Base-by-base conservation (phyloP, 37 sponge, comb jelly and placozoan species). In the Spongilla lacustris region DNA sequence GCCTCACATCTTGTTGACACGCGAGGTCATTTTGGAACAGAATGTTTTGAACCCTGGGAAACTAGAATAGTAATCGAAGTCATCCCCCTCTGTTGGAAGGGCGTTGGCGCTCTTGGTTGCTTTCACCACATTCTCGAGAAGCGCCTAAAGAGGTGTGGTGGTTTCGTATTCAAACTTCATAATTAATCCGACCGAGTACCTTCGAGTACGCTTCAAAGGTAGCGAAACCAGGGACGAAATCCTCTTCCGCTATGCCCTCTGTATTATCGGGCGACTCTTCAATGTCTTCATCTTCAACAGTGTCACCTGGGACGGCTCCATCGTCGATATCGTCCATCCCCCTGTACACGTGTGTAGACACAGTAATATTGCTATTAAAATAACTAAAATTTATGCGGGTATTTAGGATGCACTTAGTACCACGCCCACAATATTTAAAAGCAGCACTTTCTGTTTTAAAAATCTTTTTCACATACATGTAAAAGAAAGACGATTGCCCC, bases 11-110 rank as follows among this genome's bases (percentile, higher is more conserved):
- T 84, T 71, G 26, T 77, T 81, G 2, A 87, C 67, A 26, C 94
- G 79, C 28, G 38, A 17, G 26, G 69, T 85, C 86, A 92, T 85
- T 66, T 88, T 84, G 33, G 24, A 34, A 46, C 87, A 78, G 77
- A 97, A 97, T 27, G 72, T 79, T 50, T 66, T 83, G 80, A 92
- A 97, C 58, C 89, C 86, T 26, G 83, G 74, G 73, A 86, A 94
- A 32, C 84, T 90, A 24, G 83, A 84, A 82, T 97, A 97, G 86
- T 93, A 97, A 27, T 97, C 95, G 58, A 76, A 90, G 76, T 97
- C 97, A 32, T 92, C 95, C 31, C 92, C 93, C 27, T 85, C 85
- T 23, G 32, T 74, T 0, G 97, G 97, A 2, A 97, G 87, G n/a
- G 36, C 34, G 84, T 89, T 89, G 78, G 85, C 36, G 29, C 79